Evolutionary conservation across 2,888 invertebrate species (phyloP).

Genomic region (Pemphredon lugubris): DNA sequence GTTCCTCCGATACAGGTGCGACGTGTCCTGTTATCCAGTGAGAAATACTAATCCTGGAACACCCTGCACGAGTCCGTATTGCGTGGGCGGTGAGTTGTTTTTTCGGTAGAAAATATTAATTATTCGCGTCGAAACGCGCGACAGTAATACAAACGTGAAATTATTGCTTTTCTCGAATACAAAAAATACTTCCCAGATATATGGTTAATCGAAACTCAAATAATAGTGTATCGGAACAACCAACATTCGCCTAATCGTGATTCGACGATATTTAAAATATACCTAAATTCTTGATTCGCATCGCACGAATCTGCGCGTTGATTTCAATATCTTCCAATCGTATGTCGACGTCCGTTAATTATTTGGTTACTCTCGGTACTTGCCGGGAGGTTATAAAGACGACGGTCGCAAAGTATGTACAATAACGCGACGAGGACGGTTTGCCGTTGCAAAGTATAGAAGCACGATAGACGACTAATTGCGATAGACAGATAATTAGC

Average conservation of each 20-base stretch:
- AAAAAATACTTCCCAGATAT: no score
- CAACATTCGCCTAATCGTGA: no score
- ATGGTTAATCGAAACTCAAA: no score
- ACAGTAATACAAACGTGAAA: no score
- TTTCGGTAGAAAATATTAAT: background rate
- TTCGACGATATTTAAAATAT: no score
- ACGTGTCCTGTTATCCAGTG: conserved; percentile 62
- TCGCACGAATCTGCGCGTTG: no score
- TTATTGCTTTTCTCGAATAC: no score
- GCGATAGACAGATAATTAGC: conserved; percentile 9
- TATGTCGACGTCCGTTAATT: background rate
- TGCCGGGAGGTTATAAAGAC: background rate
- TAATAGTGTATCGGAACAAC: no score
- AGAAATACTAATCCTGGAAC: background rate
- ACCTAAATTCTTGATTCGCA: no score
- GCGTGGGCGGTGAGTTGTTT: conserved; percentile 58
- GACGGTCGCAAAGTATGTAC: background rate
- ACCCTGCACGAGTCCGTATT: conserved; percentile 52
- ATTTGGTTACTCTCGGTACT: background rate
- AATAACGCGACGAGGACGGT: background rate
- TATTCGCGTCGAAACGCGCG: background rate
- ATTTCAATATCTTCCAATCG: no score
- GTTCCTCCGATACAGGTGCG: conserved; percentile 65
- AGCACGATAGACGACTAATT: background rate
- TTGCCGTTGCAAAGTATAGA: background rate